Conservation (phyloP, 2,797 vertebrate species). For the Zalophus californianus region DNA sequence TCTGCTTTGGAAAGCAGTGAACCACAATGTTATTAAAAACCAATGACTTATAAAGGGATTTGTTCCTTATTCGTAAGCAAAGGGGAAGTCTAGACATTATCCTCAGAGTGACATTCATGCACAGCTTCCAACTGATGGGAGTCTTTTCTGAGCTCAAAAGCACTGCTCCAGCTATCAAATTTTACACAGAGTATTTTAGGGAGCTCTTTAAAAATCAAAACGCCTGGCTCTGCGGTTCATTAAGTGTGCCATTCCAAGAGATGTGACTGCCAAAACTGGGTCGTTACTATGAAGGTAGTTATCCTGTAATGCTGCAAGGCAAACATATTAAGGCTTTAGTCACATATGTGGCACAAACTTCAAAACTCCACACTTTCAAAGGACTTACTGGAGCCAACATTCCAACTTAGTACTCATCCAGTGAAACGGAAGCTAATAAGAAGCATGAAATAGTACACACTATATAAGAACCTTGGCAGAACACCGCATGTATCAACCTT, state of each 20-base stretch:
- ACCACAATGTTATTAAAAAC: constrained; percentile 40
- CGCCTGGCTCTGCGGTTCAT: constrained; percentile 58
- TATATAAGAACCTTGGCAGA: constrained; percentile 57
- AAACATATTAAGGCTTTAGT: constrained; percentile 52
- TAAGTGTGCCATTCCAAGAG: constrained; percentile 68
- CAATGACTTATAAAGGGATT: constrained; percentile 39
- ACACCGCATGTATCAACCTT: background rate
- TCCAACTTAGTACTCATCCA: constrained; percentile 60
- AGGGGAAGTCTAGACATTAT: background rate
- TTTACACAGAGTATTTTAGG: constrained; percentile 38
- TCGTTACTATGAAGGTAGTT: constrained; percentile 63
- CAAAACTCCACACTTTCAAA: constrained; percentile 73
- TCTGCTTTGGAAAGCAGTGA: constrained; percentile 50
- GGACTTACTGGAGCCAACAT: constrained; percentile 58
- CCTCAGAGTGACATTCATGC: background rate
- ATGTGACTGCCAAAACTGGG: constrained; percentile 64
- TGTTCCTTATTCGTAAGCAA: background rate
- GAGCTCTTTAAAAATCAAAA: constrained; percentile 68
- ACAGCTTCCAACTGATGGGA: background rate
- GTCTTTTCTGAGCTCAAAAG: constrained; percentile 25
- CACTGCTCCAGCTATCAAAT: constrained; percentile 10
- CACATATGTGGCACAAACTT: constrained; percentile 63
- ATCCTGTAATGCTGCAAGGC: constrained; percentile 56
- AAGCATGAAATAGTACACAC: constrained; percentile 55
- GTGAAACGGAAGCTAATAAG: constrained; percentile 78